Evolutionary conservation across 2,113 vertebrate genomes (phyloP), one percentile per base, ranked within the genome.

Genomic region (Scartelaos histophorus): DNA sequence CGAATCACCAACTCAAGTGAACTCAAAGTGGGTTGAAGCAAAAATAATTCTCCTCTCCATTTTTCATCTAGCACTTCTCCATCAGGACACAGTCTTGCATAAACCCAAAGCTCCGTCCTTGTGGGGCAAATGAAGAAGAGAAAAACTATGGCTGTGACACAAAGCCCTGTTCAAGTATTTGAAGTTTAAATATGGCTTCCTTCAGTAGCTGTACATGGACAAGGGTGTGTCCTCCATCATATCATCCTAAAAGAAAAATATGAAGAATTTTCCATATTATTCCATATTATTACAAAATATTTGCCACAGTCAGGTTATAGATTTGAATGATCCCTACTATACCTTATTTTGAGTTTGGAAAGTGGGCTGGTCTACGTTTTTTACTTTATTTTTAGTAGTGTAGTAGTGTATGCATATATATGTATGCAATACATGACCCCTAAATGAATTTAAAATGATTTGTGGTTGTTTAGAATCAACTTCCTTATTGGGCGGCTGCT

Each of bases 161-260:
- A 34, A 67, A 45, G 69, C 82, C 77, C 70, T 70, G 70, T 64
- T 83, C 57, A 47, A 65, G 43, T 79, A 19, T 73, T 61, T 67
- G 43, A 54, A 45, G 9, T 7, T 25, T 80, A 66, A 43, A 0
- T 45, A 38, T 69, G 60, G 67, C 70, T 66, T 86, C 78, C 75
- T 71, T 95, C 94, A 97, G 90, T 97, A 97, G 92, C 90, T 96
- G 93, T 96, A 96, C 93, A 95, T 95, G 75, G 96, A 96, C 87
- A 97, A 92, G 24, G 96, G 96, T 0, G 95, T 95, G 83, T 97
- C 95, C 82, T 97, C 96, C 95, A 96, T 95, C 95, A 96, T 97
- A 66, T 97, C 96, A 71, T 97, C 96, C 96, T 97, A 74, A 53
- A 74, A 5, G 38, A 73, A 24, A 72, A 78, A 66, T 0, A 19